Evolutionary conservation across 2,888 invertebrate species (phyloP).

Genomic region (Argyresthia albistria): DNA sequence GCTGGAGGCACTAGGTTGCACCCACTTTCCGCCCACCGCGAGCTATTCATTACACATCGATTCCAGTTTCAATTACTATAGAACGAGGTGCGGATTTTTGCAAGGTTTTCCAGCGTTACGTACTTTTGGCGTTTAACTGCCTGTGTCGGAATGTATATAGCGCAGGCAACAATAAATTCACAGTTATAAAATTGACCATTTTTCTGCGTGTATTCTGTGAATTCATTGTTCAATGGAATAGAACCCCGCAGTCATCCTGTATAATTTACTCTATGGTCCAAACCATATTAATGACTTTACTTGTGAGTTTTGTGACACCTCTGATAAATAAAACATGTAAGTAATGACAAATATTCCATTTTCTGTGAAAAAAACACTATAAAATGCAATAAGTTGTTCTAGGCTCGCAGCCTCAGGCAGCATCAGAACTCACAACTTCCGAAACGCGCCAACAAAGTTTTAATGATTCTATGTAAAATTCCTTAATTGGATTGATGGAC

Average conservation of each 20-base stretch:
- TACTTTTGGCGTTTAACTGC: conserved; percentile 44
- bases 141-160: conserved; percentile 43
- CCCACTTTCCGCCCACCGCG: conserved; percentile 12
- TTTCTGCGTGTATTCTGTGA: too few species aligned
- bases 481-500: conserved; percentile 45
- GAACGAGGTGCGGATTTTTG: conserved; percentile 27
- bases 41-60: conserved; percentile 26
- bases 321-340: too few species aligned
- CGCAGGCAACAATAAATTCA: conserved; percentile 35
- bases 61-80: conserved; percentile 35
- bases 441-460: conserved; percentile 34
- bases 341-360: too few species aligned
- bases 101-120: conserved; percentile 20
- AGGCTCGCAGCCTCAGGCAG: neutral
- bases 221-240: too few species aligned
- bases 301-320: too few species aligned
- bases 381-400: too few species aligned
- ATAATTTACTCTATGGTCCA: too few species aligned
- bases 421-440: neutral
- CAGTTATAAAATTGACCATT: too few species aligned
- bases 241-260: too few species aligned
- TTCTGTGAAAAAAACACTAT: too few species aligned
- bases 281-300: too few species aligned
- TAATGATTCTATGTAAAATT: conserved; percentile 44
- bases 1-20: neutral